Evolutionary conservation across 2,888 invertebrate species (phyloP).

Genomic region (Tipula lateralis): DNA sequence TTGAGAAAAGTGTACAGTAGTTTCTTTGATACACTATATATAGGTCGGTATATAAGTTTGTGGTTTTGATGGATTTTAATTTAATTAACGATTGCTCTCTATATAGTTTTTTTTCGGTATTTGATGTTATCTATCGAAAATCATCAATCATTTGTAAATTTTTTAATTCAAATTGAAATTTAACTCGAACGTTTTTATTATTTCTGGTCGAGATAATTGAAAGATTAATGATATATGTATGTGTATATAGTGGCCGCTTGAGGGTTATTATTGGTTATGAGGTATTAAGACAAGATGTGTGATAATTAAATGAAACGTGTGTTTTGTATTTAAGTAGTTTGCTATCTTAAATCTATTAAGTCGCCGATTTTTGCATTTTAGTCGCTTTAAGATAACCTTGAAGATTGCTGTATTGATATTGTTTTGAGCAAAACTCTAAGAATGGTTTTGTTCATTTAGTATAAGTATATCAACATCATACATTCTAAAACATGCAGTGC

Average conservation of each 20-base stretch:
- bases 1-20: background rate
- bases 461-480: too few relatives aligned
- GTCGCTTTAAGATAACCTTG: too few relatives aligned
- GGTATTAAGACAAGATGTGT: background rate
- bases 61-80: conserved; percentile 19
- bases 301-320: background rate
- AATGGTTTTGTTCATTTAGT: too few relatives aligned
- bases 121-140: background rate
- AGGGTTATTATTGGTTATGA: background rate
- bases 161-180: conserved; percentile 1
- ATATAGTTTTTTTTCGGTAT: background rate
- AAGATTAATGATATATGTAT: conserved; percentile 2
- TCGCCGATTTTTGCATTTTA: too few relatives aligned
- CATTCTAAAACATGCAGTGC: too few relatives aligned
- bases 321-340: too few relatives aligned
- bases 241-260: background rate
- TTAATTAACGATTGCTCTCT: background rate
- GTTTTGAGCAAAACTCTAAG: too few relatives aligned
- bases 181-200: background rate
- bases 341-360: too few relatives aligned
- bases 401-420: too few relatives aligned
- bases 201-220: conserved; percentile 19
- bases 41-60: background rate
- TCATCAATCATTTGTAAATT: conserved; percentile 19
- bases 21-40: too few relatives aligned